These are phyloP conservation scores for Pachyuromys duprasi DNA, from an alignment of 2,797 vertebrate genomes.

Conservation along the genomic window DNA sequence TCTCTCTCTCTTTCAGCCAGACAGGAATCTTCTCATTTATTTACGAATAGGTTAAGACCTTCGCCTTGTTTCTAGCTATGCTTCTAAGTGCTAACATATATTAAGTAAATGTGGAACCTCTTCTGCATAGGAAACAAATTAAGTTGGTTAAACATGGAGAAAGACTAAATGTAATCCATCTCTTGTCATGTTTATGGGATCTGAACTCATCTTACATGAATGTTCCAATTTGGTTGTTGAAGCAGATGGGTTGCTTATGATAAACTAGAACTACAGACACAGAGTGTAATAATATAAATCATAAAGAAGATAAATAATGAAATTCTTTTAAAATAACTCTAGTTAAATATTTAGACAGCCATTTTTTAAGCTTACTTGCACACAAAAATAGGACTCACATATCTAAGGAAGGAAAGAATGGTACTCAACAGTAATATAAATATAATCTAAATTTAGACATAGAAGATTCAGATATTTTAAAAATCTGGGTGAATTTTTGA, in stretches of 20 bases:
- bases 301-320: slow-evolving; percentile 92
- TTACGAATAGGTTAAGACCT: slow-evolving; percentile 93
- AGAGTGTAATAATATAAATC: slow-evolving; percentile 91
- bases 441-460: slow-evolving; percentile 81
- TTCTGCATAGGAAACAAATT: slow-evolving; percentile 95
- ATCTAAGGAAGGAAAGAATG: slow-evolving; percentile 83
- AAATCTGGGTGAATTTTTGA: slow-evolving; percentile 72
- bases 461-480: slow-evolving; percentile 78
- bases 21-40: slow-evolving; percentile 97
- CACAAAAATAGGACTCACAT: slow-evolving; percentile 86
- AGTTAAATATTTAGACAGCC: slow-evolving; percentile 93
- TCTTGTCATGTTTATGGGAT: slow-evolving; percentile 94
- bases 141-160: slow-evolving; percentile 94
- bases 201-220: slow-evolving; percentile 90
- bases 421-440: slow-evolving; percentile 80
- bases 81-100: slow-evolving; percentile 96
- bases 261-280: slow-evolving; percentile 89
- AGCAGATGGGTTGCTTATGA: slow-evolving; percentile 92
- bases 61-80: slow-evolving; percentile 92
- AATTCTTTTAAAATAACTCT: slow-evolving; percentile 91
- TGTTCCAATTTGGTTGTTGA: slow-evolving; percentile 90
- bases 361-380: slow-evolving; percentile 88
- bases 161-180: slow-evolving; percentile 93
- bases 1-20: slow-evolving; percentile 93
- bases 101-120: slow-evolving; percentile 96